Evolutionary conservation across 2,888 invertebrate genomes (phyloP).

Genomic region (Napeogenes sylphis): DNA sequence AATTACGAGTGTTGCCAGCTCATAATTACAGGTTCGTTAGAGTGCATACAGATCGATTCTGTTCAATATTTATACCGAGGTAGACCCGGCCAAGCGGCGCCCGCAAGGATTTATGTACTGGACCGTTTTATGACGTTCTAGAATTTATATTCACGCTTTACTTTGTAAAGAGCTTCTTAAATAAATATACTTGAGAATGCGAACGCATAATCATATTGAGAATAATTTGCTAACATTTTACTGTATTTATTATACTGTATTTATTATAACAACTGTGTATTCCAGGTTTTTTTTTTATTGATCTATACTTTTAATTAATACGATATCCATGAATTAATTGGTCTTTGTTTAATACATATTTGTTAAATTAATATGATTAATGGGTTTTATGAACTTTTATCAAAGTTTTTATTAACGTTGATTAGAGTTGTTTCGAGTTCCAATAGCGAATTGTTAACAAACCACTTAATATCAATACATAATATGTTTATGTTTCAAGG

Average conservation of each 20-base stretch:
- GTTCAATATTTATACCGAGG: conserved; percentile 29
- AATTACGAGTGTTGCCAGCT: conserved; percentile 20
- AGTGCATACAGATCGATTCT: conserved; percentile 25
- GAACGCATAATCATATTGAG: too few species aligned
- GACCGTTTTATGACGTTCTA: conserved; percentile 8
- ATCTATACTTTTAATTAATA: not conserved
- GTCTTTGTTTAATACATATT: conserved; percentile 1
- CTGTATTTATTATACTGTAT: too few species aligned
- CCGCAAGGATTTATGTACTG: conserved; percentile 25
- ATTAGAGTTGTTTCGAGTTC: not conserved
- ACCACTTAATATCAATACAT: too few species aligned
- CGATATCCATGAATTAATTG: not conserved
- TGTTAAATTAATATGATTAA: conserved; percentile 3
- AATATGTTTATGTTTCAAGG: too few species aligned
- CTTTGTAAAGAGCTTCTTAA: not conserved
- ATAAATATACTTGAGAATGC: not conserved
- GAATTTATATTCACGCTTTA: not conserved
- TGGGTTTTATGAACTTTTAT: conserved; percentile 3
- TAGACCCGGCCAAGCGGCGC: conserved; percentile 25
- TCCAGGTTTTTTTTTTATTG: too few species aligned
- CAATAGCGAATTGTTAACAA: not conserved
- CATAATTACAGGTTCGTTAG: conserved; percentile 25
- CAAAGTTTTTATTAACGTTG: not conserved
- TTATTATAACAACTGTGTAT: too few species aligned
- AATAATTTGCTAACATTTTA: too few species aligned